These are phyloP conservation scores for Neodontobutis hainanensis DNA, from an alignment of 2,113 vertebrate species.

Conservation along the genomic window DNA sequence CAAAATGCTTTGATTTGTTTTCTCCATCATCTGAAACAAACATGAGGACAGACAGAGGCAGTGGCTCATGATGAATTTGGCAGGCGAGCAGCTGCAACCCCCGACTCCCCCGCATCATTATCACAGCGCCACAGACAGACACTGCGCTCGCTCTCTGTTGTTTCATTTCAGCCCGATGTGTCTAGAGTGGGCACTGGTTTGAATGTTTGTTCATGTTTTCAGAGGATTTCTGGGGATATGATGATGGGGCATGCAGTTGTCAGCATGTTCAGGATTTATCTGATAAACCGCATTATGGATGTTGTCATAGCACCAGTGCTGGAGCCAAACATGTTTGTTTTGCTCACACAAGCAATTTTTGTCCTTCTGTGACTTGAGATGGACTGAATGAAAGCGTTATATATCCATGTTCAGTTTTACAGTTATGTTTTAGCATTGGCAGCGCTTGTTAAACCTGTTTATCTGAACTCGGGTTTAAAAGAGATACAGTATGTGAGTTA, in stretches of 20 bases:
- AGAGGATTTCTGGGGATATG: conserved; percentile 37
- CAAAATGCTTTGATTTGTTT: conserved; percentile 59
- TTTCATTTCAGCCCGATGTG: conserved; percentile 18
- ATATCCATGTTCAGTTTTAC: background rate
- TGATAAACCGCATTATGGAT: conserved; percentile 33
- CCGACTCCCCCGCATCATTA: background rate
- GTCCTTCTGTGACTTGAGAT: background rate
- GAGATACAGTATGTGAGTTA: too few species aligned
- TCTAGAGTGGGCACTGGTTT: conserved; percentile 4
- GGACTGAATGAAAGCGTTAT: background rate
- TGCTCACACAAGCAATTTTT: conserved; percentile 8
- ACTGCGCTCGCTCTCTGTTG: too few species aligned
- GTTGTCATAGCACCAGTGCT: conserved; percentile 19
- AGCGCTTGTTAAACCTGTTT: too few species aligned
- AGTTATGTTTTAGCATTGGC: too few species aligned
- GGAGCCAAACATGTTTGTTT: conserved; percentile 28
- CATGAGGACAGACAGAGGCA: conserved; percentile 25
- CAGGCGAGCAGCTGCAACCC: conserved; percentile 21
- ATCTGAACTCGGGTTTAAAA: too few species aligned
- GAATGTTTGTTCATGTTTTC: conserved; percentile 18
- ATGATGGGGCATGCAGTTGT: conserved; percentile 19
- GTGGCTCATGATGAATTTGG: conserved; percentile 32
- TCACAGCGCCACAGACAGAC: background rate
- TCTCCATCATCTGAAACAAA: conserved; percentile 50
- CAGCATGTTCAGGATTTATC: conserved; percentile 23